Base-by-base conservation (phyloP, 1,140 invertebrate genomes). In the Teleogryllus occipitalis region DNA sequence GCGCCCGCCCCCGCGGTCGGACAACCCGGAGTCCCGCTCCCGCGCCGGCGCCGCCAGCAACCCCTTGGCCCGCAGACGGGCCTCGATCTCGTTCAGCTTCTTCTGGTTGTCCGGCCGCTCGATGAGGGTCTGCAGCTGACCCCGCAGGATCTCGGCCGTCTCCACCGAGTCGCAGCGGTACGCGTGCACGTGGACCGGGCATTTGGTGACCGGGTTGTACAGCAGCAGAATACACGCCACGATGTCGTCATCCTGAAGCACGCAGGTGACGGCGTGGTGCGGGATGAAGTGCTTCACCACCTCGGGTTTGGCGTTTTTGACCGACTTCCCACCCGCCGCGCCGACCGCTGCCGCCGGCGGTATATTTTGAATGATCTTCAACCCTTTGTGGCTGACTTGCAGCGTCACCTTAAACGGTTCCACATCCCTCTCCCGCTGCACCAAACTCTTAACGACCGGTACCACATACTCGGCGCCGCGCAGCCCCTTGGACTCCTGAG, bases 81-180 rank as follows among this genome's bases (percentile, higher is more conserved):
- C 87, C 84, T 94, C 93, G n/a, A 96, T 91, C 83, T 94, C 93
- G 8, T 91, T 90, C 82, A 96, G 92, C 82, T 95, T 95, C 83
- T 93, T 94, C 85, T 95, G 93, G 87, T 95, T 97, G 82, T 97
- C 95, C 48, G 95, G 93, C 74, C 94, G 86, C 75, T 94, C 93
- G 22, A 96, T 93, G 74, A 98, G 87, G 12, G 92, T 90, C 84
- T 94, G 92, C 75, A 98, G 86, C 84, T 97, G 96, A 6, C 91
- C 89, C 80, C 92, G 92, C 79, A 98, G 89, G 81, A 96, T 90
- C 79, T 93, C 89, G 0, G 97, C 97, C 8, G 97, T 99, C 83
- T 97, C 93, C 22, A 96, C 92, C 15, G 95, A 96, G 85, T 98
- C 97, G 86, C 97, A 99, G 86, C 94, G 91, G 87, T 98, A 98